Conservation (phyloP, 2,797 vertebrate species). For the Huso huso region DNA sequence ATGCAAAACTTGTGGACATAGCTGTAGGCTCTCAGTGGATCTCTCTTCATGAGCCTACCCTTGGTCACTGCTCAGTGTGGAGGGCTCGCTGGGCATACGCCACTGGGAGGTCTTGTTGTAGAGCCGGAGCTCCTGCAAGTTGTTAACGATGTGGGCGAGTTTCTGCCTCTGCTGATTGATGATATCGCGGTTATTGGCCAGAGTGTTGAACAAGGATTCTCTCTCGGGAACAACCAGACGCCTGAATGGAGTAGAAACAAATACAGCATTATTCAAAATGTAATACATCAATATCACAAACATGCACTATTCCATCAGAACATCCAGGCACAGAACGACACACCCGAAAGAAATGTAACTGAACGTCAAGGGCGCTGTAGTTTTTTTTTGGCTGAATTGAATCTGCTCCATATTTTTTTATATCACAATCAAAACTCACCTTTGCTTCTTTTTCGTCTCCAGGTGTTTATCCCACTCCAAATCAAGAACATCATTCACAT, state of each 20-base stretch:
- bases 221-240: slow-evolving; percentile 80
- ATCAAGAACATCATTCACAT: slow-evolving; percentile 87
- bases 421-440: slow-evolving; percentile 44
- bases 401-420: not conserved
- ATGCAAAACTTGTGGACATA: too few species aligned
- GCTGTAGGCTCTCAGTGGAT: not conserved
- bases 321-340: not conserved
- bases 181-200: slow-evolving; percentile 87
- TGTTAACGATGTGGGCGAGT: slow-evolving; percentile 68
- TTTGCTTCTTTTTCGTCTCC: slow-evolving; percentile 74
- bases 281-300: not conserved
- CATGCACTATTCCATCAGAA: too few species aligned
- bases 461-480: slow-evolving; percentile 89
- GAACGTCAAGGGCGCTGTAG: not conserved
- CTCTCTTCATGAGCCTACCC: slow-evolving; percentile 38
- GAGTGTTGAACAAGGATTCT: slow-evolving; percentile 81
- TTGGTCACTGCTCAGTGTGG: slow-evolving; percentile 29
- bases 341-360: not conserved
- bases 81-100: slow-evolving; percentile 32
- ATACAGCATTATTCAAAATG: not conserved
- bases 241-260: slow-evolving; percentile 41
- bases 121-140: slow-evolving; percentile 75
- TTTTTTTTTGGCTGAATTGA: slow-evolving; percentile 3
- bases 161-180: slow-evolving; percentile 88
- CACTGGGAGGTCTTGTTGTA: slow-evolving; percentile 70